Evolutionary conservation across 2,888 invertebrate species (phyloP).

Genomic region (Antheraea yamamai): DNA sequence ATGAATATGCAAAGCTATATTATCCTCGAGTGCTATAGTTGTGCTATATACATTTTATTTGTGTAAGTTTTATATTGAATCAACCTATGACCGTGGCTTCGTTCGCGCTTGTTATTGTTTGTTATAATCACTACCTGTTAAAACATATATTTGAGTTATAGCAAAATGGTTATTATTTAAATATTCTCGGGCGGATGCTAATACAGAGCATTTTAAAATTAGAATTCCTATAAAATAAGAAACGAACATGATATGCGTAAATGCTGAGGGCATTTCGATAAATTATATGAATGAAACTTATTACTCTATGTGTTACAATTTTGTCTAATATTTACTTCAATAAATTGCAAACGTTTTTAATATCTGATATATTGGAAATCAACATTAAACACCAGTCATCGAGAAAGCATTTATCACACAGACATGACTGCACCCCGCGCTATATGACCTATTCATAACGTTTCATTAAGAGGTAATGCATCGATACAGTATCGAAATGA

Average conservation of each 20-base stretch:
- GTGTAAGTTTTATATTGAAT: too few relatives aligned
- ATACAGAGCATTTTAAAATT: not conserved
- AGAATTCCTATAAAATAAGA: not conserved
- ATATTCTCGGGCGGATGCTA: too few relatives aligned
- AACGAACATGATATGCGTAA: not conserved
- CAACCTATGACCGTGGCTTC: too few relatives aligned
- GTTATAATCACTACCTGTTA: too few relatives aligned
- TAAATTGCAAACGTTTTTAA: conserved; percentile 44
- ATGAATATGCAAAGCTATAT: too few relatives aligned
- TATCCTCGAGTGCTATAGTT: too few relatives aligned
- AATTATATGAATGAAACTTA: not conserved
- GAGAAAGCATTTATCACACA: conserved; percentile 72
- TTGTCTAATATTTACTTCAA: not conserved
- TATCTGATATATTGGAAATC: conserved; percentile 64
- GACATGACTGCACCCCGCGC: conserved; percentile 71
- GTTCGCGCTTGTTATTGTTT: too few relatives aligned
- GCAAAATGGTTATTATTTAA: too few relatives aligned
- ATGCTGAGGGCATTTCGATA: not conserved
- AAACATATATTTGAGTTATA: too few relatives aligned
- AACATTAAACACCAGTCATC: conserved; percentile 70
- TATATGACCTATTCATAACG: conserved; percentile 76
- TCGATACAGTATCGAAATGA: conserved; percentile 39
- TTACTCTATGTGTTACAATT: not conserved
- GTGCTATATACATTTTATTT: too few relatives aligned
- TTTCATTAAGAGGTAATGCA: conserved; percentile 77